Conservation (phyloP, 1,140 invertebrate species). For the Drusus annulatus region DNA sequence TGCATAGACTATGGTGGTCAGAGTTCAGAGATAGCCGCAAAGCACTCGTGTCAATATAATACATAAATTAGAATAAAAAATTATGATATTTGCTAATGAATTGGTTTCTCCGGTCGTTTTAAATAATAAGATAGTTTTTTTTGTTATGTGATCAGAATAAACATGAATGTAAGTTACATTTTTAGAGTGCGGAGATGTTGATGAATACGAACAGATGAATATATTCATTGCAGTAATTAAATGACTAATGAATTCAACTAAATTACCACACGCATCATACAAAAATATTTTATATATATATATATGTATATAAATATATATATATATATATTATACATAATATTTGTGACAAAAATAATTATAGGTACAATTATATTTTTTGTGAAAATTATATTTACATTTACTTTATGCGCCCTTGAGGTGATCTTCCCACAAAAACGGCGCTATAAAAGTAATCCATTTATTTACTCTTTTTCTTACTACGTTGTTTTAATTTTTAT, state of each 20-base stretch:
- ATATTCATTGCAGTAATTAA: slow-evolving; percentile 26
- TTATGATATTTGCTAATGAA: slow-evolving; percentile 14
- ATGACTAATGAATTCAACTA: slow-evolving; percentile 11
- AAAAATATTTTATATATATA: no score
- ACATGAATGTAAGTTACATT: slow-evolving; percentile 30
- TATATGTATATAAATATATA: not conserved
- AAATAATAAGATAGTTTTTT: not conserved
- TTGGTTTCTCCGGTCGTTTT: slow-evolving; percentile 25
- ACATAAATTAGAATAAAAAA: slow-evolving; percentile 39
- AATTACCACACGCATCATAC: no score
- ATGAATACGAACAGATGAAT: not conserved
- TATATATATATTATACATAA: not conserved
- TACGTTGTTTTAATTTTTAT: slow-evolving; percentile 32
- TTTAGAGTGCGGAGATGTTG: slow-evolving; percentile 2
- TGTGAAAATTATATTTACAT: slow-evolving; percentile 27
- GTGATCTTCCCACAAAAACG: no score
- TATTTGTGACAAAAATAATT: slow-evolving; percentile 36
- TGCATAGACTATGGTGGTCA: slow-evolving; percentile 10
- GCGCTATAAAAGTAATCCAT: no score
- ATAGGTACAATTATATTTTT: slow-evolving; percentile 28
- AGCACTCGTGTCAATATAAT: slow-evolving; percentile 36
- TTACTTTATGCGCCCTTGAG: no score
- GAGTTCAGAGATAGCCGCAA: slow-evolving; percentile 20
- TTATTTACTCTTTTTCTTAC: slow-evolving; percentile 30
- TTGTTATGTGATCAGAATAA: slow-evolving; percentile 13